These are phyloP conservation scores for Paraplagusia blochii DNA, from an alignment of 2,113 vertebrate genomes.

Conservation along the genomic window DNA sequence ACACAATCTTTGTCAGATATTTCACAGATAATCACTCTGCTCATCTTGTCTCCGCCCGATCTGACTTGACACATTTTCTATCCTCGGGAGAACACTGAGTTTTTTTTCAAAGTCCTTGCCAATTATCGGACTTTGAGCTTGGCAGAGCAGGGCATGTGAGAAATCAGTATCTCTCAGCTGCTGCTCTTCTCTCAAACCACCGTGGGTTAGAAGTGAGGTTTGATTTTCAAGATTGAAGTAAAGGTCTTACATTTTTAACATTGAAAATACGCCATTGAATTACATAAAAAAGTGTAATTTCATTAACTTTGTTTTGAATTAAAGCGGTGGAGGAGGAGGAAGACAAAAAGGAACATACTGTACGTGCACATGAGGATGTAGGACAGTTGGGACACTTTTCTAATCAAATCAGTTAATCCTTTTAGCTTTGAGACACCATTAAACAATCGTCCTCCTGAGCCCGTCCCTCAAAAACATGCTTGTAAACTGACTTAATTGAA, in stretches of 20 bases:
- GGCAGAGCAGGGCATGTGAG: conserved; percentile 7
- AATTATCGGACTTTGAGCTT: conserved; percentile 37
- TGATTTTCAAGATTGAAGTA: conserved; percentile 4
- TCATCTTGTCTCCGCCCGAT: conserved; percentile 15
- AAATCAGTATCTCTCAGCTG: conserved; percentile 19
- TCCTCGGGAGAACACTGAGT: conserved; percentile 14
- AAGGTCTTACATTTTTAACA: not conserved
- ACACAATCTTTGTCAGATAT: conserved; percentile 14
- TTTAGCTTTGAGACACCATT: too few relatives aligned
- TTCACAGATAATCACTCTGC: conserved; percentile 25
- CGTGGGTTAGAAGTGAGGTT: conserved; percentile 5
- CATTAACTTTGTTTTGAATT: too few relatives aligned
- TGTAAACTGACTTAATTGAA: too few relatives aligned
- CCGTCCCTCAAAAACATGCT: too few relatives aligned
- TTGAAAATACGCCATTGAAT: too few relatives aligned
- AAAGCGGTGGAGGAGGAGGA: too few relatives aligned
- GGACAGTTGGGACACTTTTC: too few relatives aligned
- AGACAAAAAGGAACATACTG: too few relatives aligned
- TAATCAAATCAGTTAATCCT: too few relatives aligned
- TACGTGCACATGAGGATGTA: too few relatives aligned
- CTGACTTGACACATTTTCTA: conserved; percentile 13
- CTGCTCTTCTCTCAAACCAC: not conserved
- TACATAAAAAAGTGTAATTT: too few relatives aligned
- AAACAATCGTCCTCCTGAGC: too few relatives aligned
- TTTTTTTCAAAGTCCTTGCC: conserved; percentile 31